Percentiles rank a stretch among this genome's conserved stretches.
Conservation (phyloP, 2,113 vertebrate genomes). For the Elachura formosa region DNA sequence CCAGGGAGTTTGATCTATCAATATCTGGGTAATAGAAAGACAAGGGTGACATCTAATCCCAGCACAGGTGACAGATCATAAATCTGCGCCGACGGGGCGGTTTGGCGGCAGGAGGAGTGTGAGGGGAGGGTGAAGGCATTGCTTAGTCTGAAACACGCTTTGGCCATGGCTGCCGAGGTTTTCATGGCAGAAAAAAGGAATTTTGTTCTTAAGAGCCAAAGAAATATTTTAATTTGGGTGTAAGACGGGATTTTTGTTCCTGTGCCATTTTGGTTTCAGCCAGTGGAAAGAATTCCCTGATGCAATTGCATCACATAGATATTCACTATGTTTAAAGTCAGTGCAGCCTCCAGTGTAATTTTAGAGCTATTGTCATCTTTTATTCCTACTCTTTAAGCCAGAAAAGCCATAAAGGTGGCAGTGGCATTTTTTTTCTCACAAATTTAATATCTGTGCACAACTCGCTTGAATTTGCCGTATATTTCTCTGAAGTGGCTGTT, state of each 20-base stretch:
- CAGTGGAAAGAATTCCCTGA: conserved; percentile 30
- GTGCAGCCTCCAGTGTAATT: conserved; percentile 36
- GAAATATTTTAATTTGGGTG: accelerated
- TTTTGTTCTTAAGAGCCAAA: neutral
- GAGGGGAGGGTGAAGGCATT: neutral
- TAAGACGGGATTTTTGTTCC: neutral
- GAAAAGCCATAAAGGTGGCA: conserved; percentile 5
- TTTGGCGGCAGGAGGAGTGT: conserved; percentile 14
- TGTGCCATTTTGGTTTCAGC: neutral
- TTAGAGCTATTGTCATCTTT: conserved; percentile 22
- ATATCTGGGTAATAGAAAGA: conserved; percentile 81
- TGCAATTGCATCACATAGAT: conserved; percentile 21
- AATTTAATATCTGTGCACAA: conserved; percentile 22
- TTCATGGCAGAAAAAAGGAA: neutral
- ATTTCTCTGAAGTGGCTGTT: conserved; percentile 38
- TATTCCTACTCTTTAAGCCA: neutral
- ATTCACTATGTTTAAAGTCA: conserved; percentile 46
- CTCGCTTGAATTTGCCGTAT: neutral
- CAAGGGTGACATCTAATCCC: conserved; percentile 87
- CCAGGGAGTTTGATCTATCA: conserved; percentile 82
- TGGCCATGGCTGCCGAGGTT: accelerated
- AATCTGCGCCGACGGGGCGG: conserved; percentile 70
- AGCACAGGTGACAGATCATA: conserved; percentile 77
- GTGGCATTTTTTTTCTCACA: neutral
- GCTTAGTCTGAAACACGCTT: neutral